Evolutionary conservation across 64 coral and sea anemone genomes (phyloP).

Genomic region (Dendronephthya gigantea): DNA sequence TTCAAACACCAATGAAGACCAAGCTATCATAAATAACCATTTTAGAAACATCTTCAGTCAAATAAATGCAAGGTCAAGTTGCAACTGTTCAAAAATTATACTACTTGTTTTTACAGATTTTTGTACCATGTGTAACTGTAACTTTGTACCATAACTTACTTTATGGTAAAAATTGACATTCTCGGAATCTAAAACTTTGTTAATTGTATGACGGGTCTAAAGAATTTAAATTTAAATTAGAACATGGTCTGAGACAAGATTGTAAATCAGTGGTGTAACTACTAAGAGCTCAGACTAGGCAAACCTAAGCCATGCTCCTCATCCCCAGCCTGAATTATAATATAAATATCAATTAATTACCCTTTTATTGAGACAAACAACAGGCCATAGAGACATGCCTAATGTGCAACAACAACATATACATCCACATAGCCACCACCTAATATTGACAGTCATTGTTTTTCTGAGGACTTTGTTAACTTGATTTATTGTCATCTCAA

Average conservation of each 20-base stretch:
- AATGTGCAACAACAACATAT: conserved; percentile 96
- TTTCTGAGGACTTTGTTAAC: conserved; percentile 89
- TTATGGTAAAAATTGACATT: conserved; percentile 92
- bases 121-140: too few species aligned
- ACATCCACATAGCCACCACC: conserved; percentile 95
- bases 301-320: neutral
- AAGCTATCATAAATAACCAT: conserved; percentile 47
- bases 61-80: neutral
- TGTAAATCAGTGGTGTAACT: neutral
- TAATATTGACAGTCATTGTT: conserved; percentile 89
- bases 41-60: neutral
- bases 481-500: conserved; percentile 61
- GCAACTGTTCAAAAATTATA: too few species aligned
- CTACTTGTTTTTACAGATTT: too few species aligned
- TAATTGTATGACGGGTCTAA: conserved; percentile 85
- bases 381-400: conserved; percentile 97
- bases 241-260: neutral
- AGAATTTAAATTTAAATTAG: neutral
- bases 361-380: conserved; percentile 97
- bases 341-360: conserved; percentile 15
- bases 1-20: conserved; percentile 75
- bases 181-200: conserved; percentile 94
- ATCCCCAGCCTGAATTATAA: neutral
- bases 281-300: too few species aligned
- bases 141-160: conserved; percentile 51